phyloP scores from a whole-genome alignment of 2,113 vertebrate species.

The Rhea americana region DNA sequence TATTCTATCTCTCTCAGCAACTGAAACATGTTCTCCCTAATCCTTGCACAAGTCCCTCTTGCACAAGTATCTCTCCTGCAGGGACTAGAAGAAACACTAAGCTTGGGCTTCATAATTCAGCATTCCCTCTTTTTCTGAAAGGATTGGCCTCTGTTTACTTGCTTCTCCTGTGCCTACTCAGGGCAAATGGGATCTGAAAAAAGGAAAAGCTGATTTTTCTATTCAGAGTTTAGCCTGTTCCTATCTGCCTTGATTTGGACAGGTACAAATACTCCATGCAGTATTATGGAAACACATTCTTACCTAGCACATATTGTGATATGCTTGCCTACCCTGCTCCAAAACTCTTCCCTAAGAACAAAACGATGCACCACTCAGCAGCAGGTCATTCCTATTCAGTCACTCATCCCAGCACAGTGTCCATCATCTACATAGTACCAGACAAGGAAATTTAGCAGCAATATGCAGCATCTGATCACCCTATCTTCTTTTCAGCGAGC shows the following conservation, averaged over 20 bases:
- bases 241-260: neutral
- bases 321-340: neutral
- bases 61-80: accelerated
- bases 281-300: neutral
- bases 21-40: neutral
- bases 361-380: neutral
- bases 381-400: neutral
- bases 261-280: no score
- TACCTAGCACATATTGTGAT: neutral
- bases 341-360: neutral
- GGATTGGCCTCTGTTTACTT: neutral
- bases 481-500: neutral
- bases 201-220: neutral
- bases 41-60: neutral
- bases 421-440: neutral
- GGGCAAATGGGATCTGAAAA: neutral
- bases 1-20: neutral
- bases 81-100: neutral
- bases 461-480: neutral
- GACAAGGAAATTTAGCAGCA: neutral
- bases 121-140: neutral
- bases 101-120: neutral
- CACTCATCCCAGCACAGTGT: neutral
- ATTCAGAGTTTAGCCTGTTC: neutral
- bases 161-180: neutral